Evolutionary conservation across 2,888 invertebrate genomes (phyloP), one percentile per base, ranked within the genome.

Genomic region (Salpingus planirostris): DNA sequence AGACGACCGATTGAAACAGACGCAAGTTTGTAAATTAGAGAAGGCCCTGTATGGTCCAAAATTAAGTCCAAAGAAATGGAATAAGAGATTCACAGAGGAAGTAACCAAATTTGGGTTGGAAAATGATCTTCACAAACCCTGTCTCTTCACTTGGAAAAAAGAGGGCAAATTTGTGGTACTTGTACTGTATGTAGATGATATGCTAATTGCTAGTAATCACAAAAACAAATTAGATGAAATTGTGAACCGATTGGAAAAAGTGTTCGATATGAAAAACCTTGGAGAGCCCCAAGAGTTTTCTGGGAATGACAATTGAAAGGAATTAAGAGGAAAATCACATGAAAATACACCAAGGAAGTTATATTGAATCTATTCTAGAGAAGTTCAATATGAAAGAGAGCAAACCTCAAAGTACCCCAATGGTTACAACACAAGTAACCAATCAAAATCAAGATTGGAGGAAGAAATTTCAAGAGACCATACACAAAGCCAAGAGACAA

Each of bases 11-110:
- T 31, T 23, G 26, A 14, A 28, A 25, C 14, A 24, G 23, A 18
- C 36, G 22, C 25, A 27, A 3, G 47, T 52, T 1, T 44, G 45
- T 15, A 51, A 48, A 37, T 25, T 54, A 3, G 38, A 44, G 5
- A 51, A 52, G 34, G 29, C 42, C 2, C 35, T 57, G n/a, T 55
- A 56, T 40, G 57, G 56, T 2, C 33, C 52, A 1, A 54, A 52
- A 30, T 53, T 54, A 37, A 45, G 52, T 11, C 50, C 48, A 15
- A 25, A 46, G 36, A 40, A 37, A 11, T 57, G 54, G 54, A 49
- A 55, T 26, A 29, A 43, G 28, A 37, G 27, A 10, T 42, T 50
- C 29, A n/a, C n/a, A n/a, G n/a, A n/a, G n/a, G n/a, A n/a, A n/a
- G n/a, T n/a, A n/a, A n/a, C n/a, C n/a, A n/a, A n/a, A n/a, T n/a